Percentiles rank a stretch among this genome's conserved stretches.
Evolutionary conservation across 2,888 invertebrate species (phyloP).

Genomic region (Himalopsyche japonica): DNA sequence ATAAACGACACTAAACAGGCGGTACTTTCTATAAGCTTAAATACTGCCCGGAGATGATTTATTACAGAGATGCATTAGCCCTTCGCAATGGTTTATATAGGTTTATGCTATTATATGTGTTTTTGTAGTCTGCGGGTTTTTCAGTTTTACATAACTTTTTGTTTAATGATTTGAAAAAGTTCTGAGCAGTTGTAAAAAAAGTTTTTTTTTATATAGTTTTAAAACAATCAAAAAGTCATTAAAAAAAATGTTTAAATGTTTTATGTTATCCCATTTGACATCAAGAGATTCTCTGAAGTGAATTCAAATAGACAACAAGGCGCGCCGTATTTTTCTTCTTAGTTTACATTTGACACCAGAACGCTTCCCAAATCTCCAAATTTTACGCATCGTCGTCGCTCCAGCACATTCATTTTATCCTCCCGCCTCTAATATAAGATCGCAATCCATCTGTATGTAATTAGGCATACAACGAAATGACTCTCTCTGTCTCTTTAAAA

Average conservation of each 20-base stretch:
- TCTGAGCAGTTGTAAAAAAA: too few species aligned
- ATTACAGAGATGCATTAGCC: too few species aligned
- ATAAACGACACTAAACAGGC: too few species aligned
- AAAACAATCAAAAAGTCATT: too few species aligned
- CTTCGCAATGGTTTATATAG: too few species aligned
- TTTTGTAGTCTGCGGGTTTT: too few species aligned
- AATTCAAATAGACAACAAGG: not conserved
- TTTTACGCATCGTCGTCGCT: constrained; percentile 25
- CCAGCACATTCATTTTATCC: constrained; percentile 6
- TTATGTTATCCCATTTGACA: not conserved
- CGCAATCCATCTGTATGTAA: constrained; percentile 28
- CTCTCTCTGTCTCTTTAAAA: not conserved
- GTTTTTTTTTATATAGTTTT: too few species aligned
- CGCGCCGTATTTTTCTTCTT: not conserved
- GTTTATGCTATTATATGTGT: too few species aligned
- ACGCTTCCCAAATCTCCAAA: constrained; percentile 25
- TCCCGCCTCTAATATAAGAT: constrained; percentile 47
- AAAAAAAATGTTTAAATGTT: not conserved
- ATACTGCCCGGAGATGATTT: too few species aligned
- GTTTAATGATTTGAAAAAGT: too few species aligned
- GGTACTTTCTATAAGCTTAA: too few species aligned
- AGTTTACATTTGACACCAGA: not conserved
- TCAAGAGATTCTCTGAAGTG: not conserved
- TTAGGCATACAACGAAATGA: constrained; percentile 19
- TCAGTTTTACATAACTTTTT: too few species aligned